Evolutionary conservation across 2,113 vertebrate genomes (phyloP).

Genomic region (Anser cygnoides): DNA sequence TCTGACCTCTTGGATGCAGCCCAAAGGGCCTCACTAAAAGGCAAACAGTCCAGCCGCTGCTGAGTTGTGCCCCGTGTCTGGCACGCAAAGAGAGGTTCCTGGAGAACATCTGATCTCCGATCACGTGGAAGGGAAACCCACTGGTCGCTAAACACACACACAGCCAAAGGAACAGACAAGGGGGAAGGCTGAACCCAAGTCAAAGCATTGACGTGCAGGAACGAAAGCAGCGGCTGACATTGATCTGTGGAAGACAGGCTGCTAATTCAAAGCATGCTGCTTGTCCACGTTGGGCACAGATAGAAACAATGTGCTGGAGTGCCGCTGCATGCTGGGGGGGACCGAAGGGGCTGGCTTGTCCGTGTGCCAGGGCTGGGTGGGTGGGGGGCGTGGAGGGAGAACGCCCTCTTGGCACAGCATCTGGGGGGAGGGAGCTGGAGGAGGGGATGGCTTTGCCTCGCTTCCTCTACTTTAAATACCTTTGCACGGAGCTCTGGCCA

Average conservation of each 20-base stretch:
- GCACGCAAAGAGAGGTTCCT: not conserved
- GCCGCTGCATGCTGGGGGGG: accelerated
- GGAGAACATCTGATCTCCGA: not conserved
- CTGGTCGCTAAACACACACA: not conserved
- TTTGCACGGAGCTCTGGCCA: not conserved
- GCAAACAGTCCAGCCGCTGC: not conserved
- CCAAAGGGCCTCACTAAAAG: not conserved
- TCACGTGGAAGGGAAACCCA: not conserved
- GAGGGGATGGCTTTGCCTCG: not conserved
- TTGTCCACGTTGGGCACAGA: not conserved
- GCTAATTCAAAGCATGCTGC: not conserved
- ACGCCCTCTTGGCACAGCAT: conserved; percentile 31
- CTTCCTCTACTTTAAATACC: conserved; percentile 56
- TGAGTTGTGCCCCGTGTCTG: not conserved
- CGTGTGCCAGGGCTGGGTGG: not conserved
- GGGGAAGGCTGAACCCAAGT: not conserved
- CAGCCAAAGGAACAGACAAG: accelerated
- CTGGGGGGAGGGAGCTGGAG: conserved; percentile 22
- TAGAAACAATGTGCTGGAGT: not conserved
- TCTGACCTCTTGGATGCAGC: not conserved
- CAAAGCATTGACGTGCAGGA: accelerated
- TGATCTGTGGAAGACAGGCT: not conserved
- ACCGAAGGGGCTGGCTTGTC: not conserved
- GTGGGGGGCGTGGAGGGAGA: conserved; percentile 16
- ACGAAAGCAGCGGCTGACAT: not conserved